Base-by-base conservation (phyloP, 2,113 vertebrate species). In the Mastomys coucha region DNA sequence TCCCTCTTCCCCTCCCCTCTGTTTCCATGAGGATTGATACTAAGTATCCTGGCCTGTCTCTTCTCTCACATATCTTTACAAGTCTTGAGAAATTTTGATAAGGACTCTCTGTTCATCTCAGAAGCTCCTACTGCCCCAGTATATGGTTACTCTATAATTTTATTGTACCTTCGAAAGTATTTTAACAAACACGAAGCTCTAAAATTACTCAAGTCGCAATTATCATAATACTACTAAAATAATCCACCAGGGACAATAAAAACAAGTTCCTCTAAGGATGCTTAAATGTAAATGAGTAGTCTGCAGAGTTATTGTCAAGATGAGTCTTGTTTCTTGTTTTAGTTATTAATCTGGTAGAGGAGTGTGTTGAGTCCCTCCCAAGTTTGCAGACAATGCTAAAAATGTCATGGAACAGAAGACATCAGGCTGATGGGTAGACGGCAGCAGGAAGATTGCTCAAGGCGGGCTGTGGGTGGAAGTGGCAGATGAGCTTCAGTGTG, bases 311-410 rank as follows among this genome's bases (percentile, higher is more conserved):
- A 31, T 76, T 67, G 86, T 77, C 76, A n/a, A 53, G 70, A 56
- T 26, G 51, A 45, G 20, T 82, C 82, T 76, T 58, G 12, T 89
- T 91, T 91, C 86, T 76, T 45, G 73, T 95, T 84, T 76, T 84
- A 76, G 80, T 91, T 92, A 89, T 96, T 94, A 95, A 93, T 96
- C 60, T 36, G 63, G 80, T 96, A 96, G 95, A 91, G 78, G 80
- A 75, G 85, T 67, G 63, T n/a, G 5, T 39, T 12, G 1, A 89
- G 94, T 75, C 63, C 49, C 53, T 88, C 78, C 58, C 78, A 53
- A 85, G 93, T 96, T 89, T 96, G 63, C 89, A 97, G 88, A 98
- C 92, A 95, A 93, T 33, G 95, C 95, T 96, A 92, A 96, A 96
- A 91, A 96, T 90, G 92, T 72, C 26, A 9, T n/a, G 42, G 93